These are phyloP conservation scores for Lordiphosa mommai DNA, from an alignment of 1,140 invertebrate genomes.

Conservation along the genomic window DNA sequence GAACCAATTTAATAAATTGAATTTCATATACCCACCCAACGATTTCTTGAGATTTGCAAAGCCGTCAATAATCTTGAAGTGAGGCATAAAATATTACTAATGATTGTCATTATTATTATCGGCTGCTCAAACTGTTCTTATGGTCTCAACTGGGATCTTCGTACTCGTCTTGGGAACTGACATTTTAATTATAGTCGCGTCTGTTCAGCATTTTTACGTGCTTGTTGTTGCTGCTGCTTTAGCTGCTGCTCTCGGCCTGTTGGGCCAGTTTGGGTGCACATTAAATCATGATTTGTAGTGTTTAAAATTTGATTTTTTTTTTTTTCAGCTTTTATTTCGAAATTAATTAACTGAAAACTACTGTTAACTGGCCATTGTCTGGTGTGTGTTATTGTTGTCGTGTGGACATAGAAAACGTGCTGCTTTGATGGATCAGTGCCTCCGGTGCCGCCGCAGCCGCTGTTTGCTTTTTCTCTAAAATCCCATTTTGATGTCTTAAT, in stretches of 20 bases:
- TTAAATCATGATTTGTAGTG: slow-evolving; percentile 61
- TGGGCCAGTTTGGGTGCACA: slow-evolving; percentile 29
- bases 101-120: too few species aligned
- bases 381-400: slow-evolving; percentile 1
- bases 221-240: slow-evolving; percentile 21
- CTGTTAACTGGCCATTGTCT: slow-evolving; percentile 58
- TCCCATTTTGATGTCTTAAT: slow-evolving; percentile 58
- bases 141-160: slow-evolving; percentile 14
- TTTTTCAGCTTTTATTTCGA: slow-evolving; percentile 38
- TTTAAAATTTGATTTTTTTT: slow-evolving; percentile 50
- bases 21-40: too few species aligned
- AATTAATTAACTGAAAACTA: slow-evolving; percentile 70
- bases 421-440: slow-evolving; percentile 52
- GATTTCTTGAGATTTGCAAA: too few species aligned
- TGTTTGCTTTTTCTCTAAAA: slow-evolving; percentile 14
- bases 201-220: background rate
- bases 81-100: too few species aligned
- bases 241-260: slow-evolving; percentile 18
- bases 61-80: too few species aligned
- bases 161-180: slow-evolving; percentile 40
- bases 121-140: background rate
- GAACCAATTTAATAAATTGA: too few species aligned
- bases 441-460: slow-evolving; percentile 2
- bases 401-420: slow-evolving; percentile 58
- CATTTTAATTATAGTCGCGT: slow-evolving; percentile 53